phyloP scores from a whole-genome alignment of 53 echinoderm and acorn worm species.

The Temnopleurus reevesii region DNA sequence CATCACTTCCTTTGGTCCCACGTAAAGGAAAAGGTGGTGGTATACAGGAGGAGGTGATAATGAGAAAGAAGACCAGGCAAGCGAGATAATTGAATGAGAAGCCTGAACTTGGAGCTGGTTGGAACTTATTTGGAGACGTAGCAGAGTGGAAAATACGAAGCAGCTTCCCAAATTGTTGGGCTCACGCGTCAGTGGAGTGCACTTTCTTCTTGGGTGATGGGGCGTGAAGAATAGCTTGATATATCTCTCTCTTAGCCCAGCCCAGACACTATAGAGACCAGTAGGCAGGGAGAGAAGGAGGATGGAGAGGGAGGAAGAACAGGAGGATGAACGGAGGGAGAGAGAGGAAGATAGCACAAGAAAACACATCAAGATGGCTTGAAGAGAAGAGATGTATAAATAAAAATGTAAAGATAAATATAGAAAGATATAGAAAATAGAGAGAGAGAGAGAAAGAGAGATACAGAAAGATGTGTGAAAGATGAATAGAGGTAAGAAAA shows the following conservation, averaged over 20 bases:
- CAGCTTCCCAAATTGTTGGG: slow-evolving; percentile 59
- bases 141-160: slow-evolving; percentile 55
- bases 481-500: neutral
- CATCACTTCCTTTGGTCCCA: slow-evolving; percentile 50
- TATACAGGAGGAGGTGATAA: slow-evolving; percentile 18
- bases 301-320: neutral
- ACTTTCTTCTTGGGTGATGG: slow-evolving; percentile 46
- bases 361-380: neutral
- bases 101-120: slow-evolving; percentile 53
- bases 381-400: neutral
- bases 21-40: slow-evolving; percentile 29
- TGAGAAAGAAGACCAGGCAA: slow-evolving; percentile 35
- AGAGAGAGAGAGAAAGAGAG: neutral
- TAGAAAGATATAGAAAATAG: neutral
- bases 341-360: neutral
- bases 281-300: neutral
- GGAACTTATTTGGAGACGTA: slow-evolving; percentile 33
- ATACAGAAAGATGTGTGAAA: neutral
- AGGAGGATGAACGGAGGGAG: neutral
- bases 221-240: slow-evolving; percentile 30
- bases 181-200: slow-evolving; percentile 55
- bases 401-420: neutral
- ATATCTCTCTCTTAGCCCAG: neutral
- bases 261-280: neutral
- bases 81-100: slow-evolving; percentile 51